Evolutionary conservation across 1,140 invertebrate species (phyloP).

Genomic region (Pachypsylla venusta): DNA sequence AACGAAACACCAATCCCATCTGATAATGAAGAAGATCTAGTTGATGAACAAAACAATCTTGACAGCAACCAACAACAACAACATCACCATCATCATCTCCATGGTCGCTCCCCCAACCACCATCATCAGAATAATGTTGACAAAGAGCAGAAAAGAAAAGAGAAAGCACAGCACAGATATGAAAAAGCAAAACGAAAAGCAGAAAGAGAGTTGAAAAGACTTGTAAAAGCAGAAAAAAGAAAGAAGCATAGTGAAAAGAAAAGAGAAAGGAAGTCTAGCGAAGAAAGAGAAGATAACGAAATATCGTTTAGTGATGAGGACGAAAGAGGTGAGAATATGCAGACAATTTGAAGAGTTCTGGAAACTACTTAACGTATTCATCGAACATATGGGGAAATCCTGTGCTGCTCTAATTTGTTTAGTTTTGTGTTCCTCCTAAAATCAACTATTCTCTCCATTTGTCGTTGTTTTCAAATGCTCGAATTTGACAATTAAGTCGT

Average conservation of each 20-base stretch:
- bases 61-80: no score
- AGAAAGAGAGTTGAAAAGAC: constrained; percentile 30
- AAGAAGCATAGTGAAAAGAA: constrained; percentile 20
- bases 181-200: constrained; percentile 21
- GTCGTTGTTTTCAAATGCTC: no score
- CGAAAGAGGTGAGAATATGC: background rate
- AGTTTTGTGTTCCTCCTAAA: no score
- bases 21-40: no score
- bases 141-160: constrained; percentile 31
- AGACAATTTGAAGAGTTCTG: no score
- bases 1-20: background rate
- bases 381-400: no score
- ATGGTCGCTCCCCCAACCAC: background rate
- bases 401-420: no score
- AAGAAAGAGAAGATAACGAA: background rate
- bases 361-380: no score
- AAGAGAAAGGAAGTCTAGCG: background rate
- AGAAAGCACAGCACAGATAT: constrained; percentile 25
- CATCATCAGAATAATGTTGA: constrained; percentile 20
- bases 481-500: no score
- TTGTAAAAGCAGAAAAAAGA: constrained; percentile 25
- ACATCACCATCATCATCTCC: background rate
- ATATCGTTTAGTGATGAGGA: background rate
- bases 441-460: no score
- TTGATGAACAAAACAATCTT: background rate